Evolutionary conservation across 2,113 vertebrate genomes (phyloP), one percentile per base, ranked within the genome.

Genomic region (Microcebus tavaratra): DNA sequence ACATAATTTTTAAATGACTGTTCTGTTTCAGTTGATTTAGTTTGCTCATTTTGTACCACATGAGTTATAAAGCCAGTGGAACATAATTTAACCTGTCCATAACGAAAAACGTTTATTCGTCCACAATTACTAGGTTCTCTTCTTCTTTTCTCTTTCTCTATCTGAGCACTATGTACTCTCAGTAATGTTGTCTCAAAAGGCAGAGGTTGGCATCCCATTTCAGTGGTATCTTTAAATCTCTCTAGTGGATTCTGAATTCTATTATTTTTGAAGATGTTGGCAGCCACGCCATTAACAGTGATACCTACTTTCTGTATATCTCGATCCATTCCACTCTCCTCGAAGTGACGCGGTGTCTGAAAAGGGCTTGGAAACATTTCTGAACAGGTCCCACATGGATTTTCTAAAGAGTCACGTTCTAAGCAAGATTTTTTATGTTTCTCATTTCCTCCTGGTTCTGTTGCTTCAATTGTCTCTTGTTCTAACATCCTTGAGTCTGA

Each of bases 1-100:
- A 89, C 5, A 68, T 96, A 98, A 42, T 70, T 97, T 94, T 96
- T 98, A 83, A 98, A 98, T 36, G 78, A 78, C 53, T 42, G 65
- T 79, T 87, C 94, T 95, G 86, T 93, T 97, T 96, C 98, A 90
- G 78, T 75, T 95, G 91, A 86, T 65, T 1, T 45, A 21, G 48
- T 63, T 59, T 95, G 90, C 31, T 97, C 90, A 63, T 70, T 96
- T 93, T 98, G 98, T 48, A 57, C 11, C 63, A 95, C 84, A 87
- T 61, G 78, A 63, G 98, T 98, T 98, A 88, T 59, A 42, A 98
- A 95, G 53, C 94, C 97, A 70, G 96, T 67, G 80, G 98, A 98
- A 96, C 96, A 86, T 87, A 98, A 80, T 72, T 98, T 98, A 86
- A 98, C 84, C 4, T 91, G 90, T 25, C 89, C 1, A 23, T 94